Evolutionary conservation across 2,888 invertebrate species (phyloP).

Genomic region (Hoplodrina ambigua): DNA sequence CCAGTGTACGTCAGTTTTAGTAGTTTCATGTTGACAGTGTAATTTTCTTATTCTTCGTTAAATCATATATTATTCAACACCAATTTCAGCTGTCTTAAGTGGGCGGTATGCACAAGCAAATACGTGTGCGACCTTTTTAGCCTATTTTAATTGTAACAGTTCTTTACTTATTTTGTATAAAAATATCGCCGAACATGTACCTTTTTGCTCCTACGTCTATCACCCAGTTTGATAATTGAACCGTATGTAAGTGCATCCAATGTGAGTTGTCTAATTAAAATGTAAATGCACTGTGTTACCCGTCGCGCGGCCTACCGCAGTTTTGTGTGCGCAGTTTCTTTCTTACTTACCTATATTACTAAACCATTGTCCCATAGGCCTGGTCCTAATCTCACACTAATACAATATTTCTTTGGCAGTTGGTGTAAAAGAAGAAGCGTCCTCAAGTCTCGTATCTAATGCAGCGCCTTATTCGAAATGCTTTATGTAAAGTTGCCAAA

Average conservation of each 20-base stretch:
- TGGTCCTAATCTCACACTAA: constrained; percentile 13
- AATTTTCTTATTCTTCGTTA: neutral
- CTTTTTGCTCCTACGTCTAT: no score
- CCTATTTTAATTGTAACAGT: no score
- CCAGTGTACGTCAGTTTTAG: neutral
- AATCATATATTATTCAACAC: neutral
- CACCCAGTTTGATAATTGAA: neutral
- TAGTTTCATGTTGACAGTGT: neutral
- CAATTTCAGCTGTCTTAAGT: neutral
- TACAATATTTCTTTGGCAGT: constrained; percentile 69
- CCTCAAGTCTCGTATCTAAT: constrained; percentile 79
- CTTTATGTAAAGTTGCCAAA: constrained; percentile 79
- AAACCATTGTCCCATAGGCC: no score
- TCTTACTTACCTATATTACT: neutral
- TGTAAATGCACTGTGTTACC: neutral
- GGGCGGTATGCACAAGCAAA: neutral
- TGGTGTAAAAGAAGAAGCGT: constrained; percentile 84
- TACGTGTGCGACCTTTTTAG: no score
- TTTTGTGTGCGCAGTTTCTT: constrained; percentile 1
- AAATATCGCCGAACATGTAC: no score
- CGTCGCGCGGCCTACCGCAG: neutral
- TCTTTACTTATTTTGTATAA: no score
- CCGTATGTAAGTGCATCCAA: neutral
- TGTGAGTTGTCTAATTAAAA: neutral
- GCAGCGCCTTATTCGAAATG: constrained; percentile 85